Evolutionary conservation across 2,113 vertebrate species (phyloP).

Genomic region (Myotis yumanensis): DNA sequence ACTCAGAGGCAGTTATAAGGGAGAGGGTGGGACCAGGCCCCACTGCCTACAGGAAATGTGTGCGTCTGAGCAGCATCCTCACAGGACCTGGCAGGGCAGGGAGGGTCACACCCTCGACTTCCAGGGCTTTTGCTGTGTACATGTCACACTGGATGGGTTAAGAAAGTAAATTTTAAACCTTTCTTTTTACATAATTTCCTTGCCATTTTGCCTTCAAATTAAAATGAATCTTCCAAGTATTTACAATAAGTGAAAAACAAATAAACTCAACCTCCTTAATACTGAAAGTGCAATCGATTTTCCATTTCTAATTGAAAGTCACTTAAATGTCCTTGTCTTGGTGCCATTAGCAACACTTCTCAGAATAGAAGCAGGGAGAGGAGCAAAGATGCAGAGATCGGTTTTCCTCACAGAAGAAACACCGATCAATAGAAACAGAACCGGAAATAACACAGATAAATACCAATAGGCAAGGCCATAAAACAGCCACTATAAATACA

Average conservation of each 20-base stretch:
- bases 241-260: neutral
- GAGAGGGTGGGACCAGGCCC: neutral
- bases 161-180: neutral
- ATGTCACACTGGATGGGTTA: neutral
- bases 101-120: neutral
- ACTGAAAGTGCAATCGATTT: neutral
- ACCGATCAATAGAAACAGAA: neutral
- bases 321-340: neutral
- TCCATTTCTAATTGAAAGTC: neutral
- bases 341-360: neutral
- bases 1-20: neutral
- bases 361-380: neutral
- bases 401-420: neutral
- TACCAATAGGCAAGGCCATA: neutral
- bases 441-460: neutral
- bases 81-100: no score
- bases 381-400: neutral
- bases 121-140: neutral
- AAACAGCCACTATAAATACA: neutral
- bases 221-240: conserved; percentile 15
- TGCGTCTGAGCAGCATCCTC: neutral
- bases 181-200: neutral
- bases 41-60: neutral
- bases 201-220: conserved; percentile 2
- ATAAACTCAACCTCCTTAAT: neutral